Percentiles rank a stretch among this genome's conserved stretches.
phyloP scores from a whole-genome alignment of 2,888 invertebrate species.

The Elmis aenea region DNA sequence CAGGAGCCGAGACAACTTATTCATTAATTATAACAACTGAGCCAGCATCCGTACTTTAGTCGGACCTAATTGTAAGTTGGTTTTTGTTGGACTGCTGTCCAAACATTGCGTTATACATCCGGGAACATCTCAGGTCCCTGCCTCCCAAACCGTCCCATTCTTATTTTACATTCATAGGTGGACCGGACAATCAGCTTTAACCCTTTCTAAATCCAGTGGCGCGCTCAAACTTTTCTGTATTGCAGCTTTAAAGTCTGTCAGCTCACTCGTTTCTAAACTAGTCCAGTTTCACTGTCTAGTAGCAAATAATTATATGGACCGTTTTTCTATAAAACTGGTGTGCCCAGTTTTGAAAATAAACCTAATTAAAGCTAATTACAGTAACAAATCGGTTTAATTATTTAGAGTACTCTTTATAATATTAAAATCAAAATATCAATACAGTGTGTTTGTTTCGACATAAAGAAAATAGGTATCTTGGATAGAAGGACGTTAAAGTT shows the following conservation, averaged over 20 bases:
- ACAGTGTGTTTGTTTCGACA: no score
- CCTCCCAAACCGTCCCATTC: slow-evolving; percentile 25
- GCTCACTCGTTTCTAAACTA: no score
- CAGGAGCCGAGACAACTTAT: slow-evolving; percentile 11
- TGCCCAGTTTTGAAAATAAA: no score
- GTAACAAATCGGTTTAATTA: no score
- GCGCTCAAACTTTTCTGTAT: slow-evolving; percentile 4
- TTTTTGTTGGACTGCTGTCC: slow-evolving; percentile 28
- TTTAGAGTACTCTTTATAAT: no score
- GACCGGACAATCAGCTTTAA: slow-evolving; percentile 24
- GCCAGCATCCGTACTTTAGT: slow-evolving; percentile 20
- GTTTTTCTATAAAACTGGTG: no score
- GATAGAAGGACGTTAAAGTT: no score
- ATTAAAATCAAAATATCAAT: no score
- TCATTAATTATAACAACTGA: slow-evolving; percentile 22
- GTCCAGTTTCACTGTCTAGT: no score
- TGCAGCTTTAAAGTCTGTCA: no score
- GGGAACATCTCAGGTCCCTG: slow-evolving; percentile 26
- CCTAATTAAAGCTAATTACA: no score
- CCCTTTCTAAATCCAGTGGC: slow-evolving; percentile 20
- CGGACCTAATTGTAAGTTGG: slow-evolving; percentile 26
- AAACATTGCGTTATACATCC: slow-evolving; percentile 21
- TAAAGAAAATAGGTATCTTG: no score
- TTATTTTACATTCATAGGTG: slow-evolving; percentile 27
- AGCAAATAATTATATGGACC: not conserved